phyloP scores from a whole-genome alignment of 2,113 vertebrate genomes.

The Centropristis striata region DNA sequence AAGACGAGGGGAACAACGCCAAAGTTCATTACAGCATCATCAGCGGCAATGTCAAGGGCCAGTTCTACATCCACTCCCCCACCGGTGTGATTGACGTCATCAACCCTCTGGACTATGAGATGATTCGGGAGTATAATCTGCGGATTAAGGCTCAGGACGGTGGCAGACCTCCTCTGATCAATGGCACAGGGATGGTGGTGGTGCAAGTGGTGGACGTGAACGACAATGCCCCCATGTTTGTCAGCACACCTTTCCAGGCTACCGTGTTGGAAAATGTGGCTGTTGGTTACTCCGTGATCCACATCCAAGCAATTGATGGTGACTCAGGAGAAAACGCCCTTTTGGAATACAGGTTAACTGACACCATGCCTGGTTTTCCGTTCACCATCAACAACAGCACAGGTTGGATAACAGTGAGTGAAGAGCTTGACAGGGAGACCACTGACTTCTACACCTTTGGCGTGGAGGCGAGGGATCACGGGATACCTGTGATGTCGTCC shows the following conservation, averaged over 20 bases:
- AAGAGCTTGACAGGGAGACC: slow-evolving; percentile 92
- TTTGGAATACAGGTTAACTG: slow-evolving; percentile 91
- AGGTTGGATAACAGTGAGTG: slow-evolving; percentile 93
- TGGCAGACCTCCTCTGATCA: slow-evolving; percentile 95
- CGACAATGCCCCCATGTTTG: slow-evolving; percentile 97
- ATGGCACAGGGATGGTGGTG: slow-evolving; percentile 93
- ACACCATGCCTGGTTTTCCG: slow-evolving; percentile 86
- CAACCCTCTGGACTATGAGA: slow-evolving; percentile 95
- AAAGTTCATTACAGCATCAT: slow-evolving; percentile 96
- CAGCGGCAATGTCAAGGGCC: slow-evolving; percentile 94
- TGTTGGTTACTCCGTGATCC: slow-evolving; percentile 93
- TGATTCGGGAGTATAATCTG: slow-evolving; percentile 92
- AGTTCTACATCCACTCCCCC: slow-evolving; percentile 95
- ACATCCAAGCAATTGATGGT: slow-evolving; percentile 95
- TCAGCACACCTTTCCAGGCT: slow-evolving; percentile 97
- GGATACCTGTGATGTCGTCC: slow-evolving; percentile 91
- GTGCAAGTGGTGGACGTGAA: slow-evolving; percentile 96
- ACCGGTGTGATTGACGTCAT: slow-evolving; percentile 94
- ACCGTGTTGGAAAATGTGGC: slow-evolving; percentile 94
- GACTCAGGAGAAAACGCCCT: slow-evolving; percentile 94
- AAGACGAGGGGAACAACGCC: slow-evolving; percentile 93
- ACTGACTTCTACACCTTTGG: slow-evolving; percentile 94
- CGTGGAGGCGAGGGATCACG: slow-evolving; percentile 94
- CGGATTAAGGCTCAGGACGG: slow-evolving; percentile 97
- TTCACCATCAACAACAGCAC: slow-evolving; percentile 97